Percentiles rank a stretch among this genome's conserved stretches.
Evolutionary conservation across 2,113 vertebrate species (phyloP).

Genomic region (Coracopsis vasa): DNA sequence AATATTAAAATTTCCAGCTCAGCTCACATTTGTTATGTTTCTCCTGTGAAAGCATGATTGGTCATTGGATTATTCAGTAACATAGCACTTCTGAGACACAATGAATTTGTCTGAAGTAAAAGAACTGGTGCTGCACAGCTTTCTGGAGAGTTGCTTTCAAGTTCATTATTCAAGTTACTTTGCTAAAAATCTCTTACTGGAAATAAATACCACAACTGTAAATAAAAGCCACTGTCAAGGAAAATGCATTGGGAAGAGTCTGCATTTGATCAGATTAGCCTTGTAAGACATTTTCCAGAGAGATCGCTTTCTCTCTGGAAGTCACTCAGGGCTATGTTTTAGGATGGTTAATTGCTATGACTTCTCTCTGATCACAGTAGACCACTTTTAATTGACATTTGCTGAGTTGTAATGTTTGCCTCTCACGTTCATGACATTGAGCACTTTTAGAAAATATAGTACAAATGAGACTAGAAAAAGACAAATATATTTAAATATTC

Average conservation of each 20-base stretch:
- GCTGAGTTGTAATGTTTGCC: neutral
- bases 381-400: neutral
- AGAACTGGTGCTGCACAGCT: neutral
- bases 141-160: neutral
- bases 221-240: neutral
- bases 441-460: neutral
- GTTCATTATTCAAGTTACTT: neutral
- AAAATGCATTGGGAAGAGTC: neutral
- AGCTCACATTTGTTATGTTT: neutral
- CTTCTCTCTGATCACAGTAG: neutral
- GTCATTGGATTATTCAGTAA: neutral
- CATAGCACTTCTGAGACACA: neutral
- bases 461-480: neutral
- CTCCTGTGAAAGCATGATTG: neutral
- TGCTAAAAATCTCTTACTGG: neutral
- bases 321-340: neutral
- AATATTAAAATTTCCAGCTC: neutral
- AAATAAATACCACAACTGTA: neutral
- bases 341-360: neutral
- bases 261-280: neutral
- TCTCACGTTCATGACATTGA: neutral
- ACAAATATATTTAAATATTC: neutral
- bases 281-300: neutral
- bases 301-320: neutral
- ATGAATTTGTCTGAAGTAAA: neutral